Conservation (phyloP, 2,797 vertebrate species). For the Hapalemur alaotrensis region DNA sequence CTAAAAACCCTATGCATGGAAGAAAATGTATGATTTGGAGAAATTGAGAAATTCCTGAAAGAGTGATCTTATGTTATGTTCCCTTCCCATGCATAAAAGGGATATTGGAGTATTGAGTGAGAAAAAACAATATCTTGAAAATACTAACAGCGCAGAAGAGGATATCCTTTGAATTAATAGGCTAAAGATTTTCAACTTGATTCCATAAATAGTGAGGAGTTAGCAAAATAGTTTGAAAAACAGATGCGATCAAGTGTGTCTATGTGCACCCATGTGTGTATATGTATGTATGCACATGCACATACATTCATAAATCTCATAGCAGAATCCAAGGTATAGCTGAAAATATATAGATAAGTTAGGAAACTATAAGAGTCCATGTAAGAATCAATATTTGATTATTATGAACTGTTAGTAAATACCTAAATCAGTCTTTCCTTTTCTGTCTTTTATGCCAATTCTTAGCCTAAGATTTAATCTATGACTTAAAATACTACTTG, state of each 20-base stretch:
- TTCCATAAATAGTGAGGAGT: not conserved
- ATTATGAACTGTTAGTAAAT: not conserved
- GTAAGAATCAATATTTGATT: not conserved
- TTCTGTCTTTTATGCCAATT: not conserved
- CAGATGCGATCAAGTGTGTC: not conserved
- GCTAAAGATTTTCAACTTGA: not conserved
- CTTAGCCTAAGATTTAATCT: not conserved
- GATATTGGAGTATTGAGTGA: not conserved
- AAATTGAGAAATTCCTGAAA: not conserved
- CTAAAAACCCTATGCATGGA: not conserved
- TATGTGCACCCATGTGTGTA: rapidly evolving
- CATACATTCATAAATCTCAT: not conserved
- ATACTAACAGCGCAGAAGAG: not conserved
- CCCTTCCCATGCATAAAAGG: not conserved
- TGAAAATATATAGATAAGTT: not conserved
- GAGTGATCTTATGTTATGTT: no score
- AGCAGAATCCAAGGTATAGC: not conserved
- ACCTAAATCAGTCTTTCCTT: not conserved
- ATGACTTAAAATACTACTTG: not conserved
- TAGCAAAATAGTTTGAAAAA: not conserved
- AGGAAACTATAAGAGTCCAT: not conserved
- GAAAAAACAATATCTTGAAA: not conserved
- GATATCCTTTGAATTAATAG: not conserved
- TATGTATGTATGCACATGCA: not conserved
- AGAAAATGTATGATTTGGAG: not conserved